Conservation (phyloP, 2,797 vertebrate genomes). For the Gadopsis marmoratus region DNA sequence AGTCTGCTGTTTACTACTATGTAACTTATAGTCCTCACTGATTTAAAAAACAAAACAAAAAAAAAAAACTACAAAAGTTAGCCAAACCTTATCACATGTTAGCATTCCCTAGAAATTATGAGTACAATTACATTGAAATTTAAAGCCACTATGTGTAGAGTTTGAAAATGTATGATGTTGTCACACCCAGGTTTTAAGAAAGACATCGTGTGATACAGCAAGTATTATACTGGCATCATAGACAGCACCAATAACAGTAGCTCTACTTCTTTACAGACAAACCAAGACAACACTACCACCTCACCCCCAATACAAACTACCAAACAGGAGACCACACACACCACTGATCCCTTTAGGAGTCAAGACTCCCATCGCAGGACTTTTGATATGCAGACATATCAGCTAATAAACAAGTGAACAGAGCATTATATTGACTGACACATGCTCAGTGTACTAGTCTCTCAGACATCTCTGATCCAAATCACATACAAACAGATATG, state of each 20-base stretch:
- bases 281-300: constrained; percentile 12
- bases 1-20: not conserved
- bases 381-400: not conserved
- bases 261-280: constrained; percentile 14
- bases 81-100: not conserved
- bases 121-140: not conserved
- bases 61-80: not conserved
- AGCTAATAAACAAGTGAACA: not conserved
- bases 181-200: not conserved
- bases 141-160: not conserved
- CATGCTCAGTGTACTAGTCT: not conserved
- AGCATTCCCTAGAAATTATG: not conserved
- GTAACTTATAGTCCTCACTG: not conserved
- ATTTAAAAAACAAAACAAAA: not conserved
- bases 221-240: not conserved
- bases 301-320: not conserved
- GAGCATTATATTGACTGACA: not conserved
- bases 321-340: not conserved
- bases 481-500: constrained; percentile 1
- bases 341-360: not conserved
- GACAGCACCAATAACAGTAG: not conserved
- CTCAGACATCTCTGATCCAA: constrained; percentile 4
- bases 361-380: not conserved
- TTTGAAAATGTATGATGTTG: not conserved
- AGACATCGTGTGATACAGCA: not conserved